Evolutionary conservation across 2,888 invertebrate genomes (phyloP), one percentile per base, ranked within the genome.

Genomic region (Portevinia maculata): DNA sequence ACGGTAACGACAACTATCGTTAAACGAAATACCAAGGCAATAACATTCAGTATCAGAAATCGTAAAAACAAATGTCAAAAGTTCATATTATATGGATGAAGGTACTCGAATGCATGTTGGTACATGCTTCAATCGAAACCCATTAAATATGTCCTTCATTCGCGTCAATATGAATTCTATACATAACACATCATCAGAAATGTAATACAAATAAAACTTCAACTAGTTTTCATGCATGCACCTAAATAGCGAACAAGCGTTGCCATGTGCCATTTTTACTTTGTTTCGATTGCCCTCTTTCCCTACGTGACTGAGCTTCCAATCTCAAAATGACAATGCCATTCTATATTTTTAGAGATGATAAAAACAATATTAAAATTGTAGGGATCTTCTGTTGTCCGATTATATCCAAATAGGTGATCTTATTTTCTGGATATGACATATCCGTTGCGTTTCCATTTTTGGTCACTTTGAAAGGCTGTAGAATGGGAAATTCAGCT

Each of bases 401-500:
- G 64, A n/a, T 62, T 48, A 34, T 50, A 39, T 55, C n/a, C n/a
- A n/a, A n/a, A n/a, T 48, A 57, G 79, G 50, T 79, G 50, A 74
- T 67, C 39, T 55, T 7, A 17, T 67, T 67, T 65, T 34, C 34
- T 53, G 15, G 52, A 37, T 34, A 17, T 44, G n/a, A n/a, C n/a
- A n/a, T n/a, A n/a, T n/a, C n/a, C n/a, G n/a, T n/a, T n/a, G 19
- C 19, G 19, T 44, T 60, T 55, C 13, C 65, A 83, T 62, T 81
- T 78, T 62, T 55, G 83, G 78, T 83, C 78, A 83, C 70, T 78
- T 83, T 65, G 52, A 37, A 78, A 78, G 71, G 52, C 78, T 50
- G 19, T 37, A 37, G 8, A 32, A 53, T 24, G 52, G 60, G 11
- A 52, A 65, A 44, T 67, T 48, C 65, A 78, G 64, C 76, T 76